Evolutionary conservation across 2,113 vertebrate genomes (phyloP).

Genomic region (Manacus vitellinus): DNA sequence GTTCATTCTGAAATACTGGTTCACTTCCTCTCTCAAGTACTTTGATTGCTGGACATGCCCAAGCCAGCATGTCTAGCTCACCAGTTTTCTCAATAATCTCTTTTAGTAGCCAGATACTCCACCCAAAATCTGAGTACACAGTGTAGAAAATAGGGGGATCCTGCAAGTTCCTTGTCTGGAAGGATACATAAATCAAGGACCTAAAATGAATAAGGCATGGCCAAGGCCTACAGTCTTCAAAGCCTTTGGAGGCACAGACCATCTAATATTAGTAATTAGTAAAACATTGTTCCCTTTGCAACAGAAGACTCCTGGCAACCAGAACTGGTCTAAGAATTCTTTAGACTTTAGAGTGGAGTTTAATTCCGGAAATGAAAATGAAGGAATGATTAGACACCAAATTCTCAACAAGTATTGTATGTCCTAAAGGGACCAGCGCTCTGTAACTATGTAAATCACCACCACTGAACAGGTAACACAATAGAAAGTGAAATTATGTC

Average conservation of each 20-base stretch:
- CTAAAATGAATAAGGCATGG: neutral
- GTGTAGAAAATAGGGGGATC: neutral
- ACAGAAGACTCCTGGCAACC: neutral
- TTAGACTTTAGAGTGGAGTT: neutral
- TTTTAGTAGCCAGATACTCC: neutral
- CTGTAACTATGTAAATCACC: neutral
- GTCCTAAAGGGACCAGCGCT: neutral
- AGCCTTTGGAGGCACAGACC: neutral
- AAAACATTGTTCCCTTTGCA: neutral
- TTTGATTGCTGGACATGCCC: neutral
- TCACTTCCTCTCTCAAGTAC: neutral
- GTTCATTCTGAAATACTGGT: neutral
- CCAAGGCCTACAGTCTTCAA: neutral
- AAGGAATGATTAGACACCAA: neutral
- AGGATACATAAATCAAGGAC: neutral
- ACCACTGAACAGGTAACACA: neutral
- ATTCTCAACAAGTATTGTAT: neutral
- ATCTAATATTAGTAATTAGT: neutral
- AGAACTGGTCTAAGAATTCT: neutral
- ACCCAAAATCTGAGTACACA: neutral
- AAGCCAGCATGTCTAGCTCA: neutral
- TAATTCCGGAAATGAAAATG: constrained; percentile 1
- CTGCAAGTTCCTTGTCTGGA: neutral
- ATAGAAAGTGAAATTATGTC: neutral
- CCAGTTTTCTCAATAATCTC: neutral